Percentiles rank a stretch among this genome's conserved stretches.
These are phyloP conservation scores for Balaenoptera acutorostrata DNA, from an alignment of 2,113 vertebrate genomes.

Conservation along the genomic window DNA sequence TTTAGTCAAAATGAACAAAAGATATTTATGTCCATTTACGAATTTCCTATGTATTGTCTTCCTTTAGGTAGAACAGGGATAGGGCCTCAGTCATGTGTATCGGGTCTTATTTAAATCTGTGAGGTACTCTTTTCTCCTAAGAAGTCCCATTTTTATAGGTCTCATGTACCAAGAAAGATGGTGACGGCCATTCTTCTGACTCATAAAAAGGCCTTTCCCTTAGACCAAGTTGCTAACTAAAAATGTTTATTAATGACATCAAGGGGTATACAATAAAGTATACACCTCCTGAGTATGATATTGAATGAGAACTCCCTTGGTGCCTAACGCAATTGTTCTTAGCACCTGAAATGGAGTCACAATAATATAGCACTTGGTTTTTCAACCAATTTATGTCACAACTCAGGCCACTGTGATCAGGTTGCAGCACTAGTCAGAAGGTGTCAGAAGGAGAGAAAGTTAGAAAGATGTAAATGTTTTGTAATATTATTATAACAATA, in stretches of 20 bases:
- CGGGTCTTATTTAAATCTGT: not conserved
- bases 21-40: not conserved
- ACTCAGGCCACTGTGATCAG: not conserved
- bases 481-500: not conserved
- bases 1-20: not conserved
- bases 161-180: not conserved
- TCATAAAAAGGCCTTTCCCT: not conserved
- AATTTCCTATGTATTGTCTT: not conserved
- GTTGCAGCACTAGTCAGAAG: not conserved
- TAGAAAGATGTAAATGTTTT: not conserved
- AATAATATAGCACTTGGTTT: not conserved
- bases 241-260: not conserved
- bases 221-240: not conserved
- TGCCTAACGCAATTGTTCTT: not conserved
- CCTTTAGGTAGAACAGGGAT: no score
- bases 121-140: not conserved
- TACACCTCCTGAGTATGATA: not conserved
- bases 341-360: not conserved
- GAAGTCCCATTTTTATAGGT: not conserved
- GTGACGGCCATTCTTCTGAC: not conserved
- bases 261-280: not conserved
- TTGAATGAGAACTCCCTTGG: not conserved
- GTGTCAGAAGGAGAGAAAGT: not conserved
- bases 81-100: no score
- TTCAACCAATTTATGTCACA: not conserved